Conservation (phyloP, 2,113 vertebrate species). For the Clarias magur region DNA sequence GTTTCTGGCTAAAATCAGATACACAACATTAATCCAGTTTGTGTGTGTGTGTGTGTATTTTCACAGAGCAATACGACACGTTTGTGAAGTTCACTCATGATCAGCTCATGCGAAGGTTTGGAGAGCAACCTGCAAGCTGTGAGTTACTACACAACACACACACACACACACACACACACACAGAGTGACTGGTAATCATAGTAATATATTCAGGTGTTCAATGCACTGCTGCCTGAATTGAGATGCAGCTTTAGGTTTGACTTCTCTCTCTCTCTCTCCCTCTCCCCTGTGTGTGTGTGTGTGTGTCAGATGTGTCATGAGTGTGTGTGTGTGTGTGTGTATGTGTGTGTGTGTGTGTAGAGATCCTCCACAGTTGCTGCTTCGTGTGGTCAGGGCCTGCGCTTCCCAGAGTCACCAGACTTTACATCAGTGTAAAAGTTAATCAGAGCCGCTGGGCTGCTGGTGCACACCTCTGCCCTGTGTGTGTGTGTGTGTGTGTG, state of each 20-base stretch:
- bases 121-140: constrained; percentile 99
- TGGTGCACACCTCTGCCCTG: background rate
- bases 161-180: background rate
- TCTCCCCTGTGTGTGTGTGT: background rate
- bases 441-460: background rate
- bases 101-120: constrained; percentile 97
- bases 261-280: background rate
- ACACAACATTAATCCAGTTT: too few relatives aligned
- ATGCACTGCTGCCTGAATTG: background rate
- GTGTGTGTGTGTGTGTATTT: background rate
- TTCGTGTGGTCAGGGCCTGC: background rate
- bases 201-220: background rate
- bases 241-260: background rate
- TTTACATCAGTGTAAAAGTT: background rate
- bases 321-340: constrained; percentile 7
- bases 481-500: background rate
- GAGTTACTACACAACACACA: constrained; percentile 68
- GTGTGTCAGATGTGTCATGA: constrained; percentile 7
- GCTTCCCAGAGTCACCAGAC: background rate
- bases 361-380: background rate
- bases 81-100: constrained; percentile 99
- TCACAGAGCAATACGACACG: constrained; percentile 96
- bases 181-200: background rate
- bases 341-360: background rate
- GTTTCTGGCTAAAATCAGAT: background rate